Conservation (phyloP, 2,888 invertebrate species). For the Teleiodes luculella region DNA sequence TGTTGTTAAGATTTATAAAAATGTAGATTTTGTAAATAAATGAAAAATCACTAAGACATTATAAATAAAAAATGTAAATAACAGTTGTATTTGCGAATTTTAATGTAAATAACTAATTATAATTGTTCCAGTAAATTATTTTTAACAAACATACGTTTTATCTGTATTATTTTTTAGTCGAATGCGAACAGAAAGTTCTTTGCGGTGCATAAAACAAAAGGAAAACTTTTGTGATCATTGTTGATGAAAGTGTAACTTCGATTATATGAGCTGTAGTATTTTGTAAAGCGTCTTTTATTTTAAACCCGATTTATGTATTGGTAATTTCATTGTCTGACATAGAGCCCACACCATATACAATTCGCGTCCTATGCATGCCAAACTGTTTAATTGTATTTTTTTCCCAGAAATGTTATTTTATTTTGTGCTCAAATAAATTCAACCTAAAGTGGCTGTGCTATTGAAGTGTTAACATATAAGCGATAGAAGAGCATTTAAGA, state of each 20-base stretch:
- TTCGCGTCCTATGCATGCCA: no score
- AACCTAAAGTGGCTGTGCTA: no score
- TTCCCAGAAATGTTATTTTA: no score
- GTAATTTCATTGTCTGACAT: no score
- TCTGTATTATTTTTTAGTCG: conserved; percentile 56
- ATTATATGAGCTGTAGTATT: conserved; percentile 78
- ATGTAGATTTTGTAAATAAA: conserved; percentile 57
- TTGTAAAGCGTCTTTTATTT: conserved; percentile 51
- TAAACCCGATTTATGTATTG: no score
- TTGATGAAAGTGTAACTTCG: conserved; percentile 76
- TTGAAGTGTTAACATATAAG: no score
- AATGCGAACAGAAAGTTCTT: conserved; percentile 68
- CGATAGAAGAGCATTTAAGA: no score
- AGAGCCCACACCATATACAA: no score
- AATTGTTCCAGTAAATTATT: conserved; percentile 65
- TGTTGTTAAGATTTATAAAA: conserved; percentile 64
- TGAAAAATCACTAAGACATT: conserved; percentile 50
- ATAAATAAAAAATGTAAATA: conserved; percentile 59
- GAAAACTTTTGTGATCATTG: conserved; percentile 75
- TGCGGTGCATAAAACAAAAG: conserved; percentile 69
- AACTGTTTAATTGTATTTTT: no score
- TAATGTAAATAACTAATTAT: conserved; percentile 63
- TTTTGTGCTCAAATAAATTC: no score
- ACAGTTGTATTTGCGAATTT: conserved; percentile 70
- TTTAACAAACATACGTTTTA: conserved; percentile 57